These are phyloP conservation scores for Brachymystax lenok DNA, from an alignment of 2,797 vertebrate species.

Conservation along the genomic window DNA sequence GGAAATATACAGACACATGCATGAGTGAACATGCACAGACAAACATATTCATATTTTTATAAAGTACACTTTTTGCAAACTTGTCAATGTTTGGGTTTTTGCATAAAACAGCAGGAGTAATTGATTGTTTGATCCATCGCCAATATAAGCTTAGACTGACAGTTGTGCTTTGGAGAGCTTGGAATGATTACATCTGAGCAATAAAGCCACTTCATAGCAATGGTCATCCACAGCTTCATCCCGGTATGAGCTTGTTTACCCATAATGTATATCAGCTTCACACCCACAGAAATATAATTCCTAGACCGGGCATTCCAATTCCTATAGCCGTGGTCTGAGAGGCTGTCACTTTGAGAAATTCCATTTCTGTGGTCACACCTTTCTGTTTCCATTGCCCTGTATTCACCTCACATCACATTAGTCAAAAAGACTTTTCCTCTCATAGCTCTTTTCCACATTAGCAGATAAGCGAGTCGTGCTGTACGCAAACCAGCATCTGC, in stretches of 20 bases:
- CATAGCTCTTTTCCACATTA: slow-evolving; percentile 51
- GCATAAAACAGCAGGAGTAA: neutral
- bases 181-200: neutral
- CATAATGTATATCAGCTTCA: neutral
- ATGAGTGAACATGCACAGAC: slow-evolving; percentile 64
- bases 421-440: slow-evolving; percentile 9
- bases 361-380: no score
- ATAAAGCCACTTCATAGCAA: slow-evolving; percentile 3
- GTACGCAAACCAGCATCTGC: slow-evolving; percentile 68
- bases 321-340: no score
- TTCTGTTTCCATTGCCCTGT: neutral
- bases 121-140: slow-evolving; percentile 8
- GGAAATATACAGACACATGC: slow-evolving; percentile 60
- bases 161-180: neutral
- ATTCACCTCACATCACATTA: neutral
- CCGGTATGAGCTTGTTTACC: neutral
- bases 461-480: slow-evolving; percentile 36
- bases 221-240: neutral
- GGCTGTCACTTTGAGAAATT: no score
- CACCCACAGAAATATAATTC: no score
- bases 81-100: slow-evolving; percentile 26
- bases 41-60: slow-evolving; percentile 47
- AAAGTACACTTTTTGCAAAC: slow-evolving; percentile 37
- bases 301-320: no score
- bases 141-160: neutral